Conservation (phyloP, 2,888 invertebrate species). For the Steromphala cineraria region DNA sequence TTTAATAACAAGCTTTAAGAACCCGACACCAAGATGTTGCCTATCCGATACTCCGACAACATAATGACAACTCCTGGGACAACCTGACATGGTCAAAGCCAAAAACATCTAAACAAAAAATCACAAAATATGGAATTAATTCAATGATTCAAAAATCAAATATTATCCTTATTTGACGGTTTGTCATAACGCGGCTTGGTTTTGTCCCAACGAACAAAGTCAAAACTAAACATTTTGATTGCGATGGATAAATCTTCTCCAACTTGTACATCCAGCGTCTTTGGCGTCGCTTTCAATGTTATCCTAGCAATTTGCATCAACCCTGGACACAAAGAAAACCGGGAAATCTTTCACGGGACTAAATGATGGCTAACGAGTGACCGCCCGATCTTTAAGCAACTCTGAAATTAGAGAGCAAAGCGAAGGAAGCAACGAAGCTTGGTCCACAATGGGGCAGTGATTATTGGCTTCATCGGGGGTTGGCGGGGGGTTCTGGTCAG, state of each 20-base stretch:
- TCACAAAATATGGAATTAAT: constrained; percentile 12
- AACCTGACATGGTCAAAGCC: background rate
- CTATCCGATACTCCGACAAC: constrained; percentile 9
- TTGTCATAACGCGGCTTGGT: background rate
- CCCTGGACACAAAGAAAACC: background rate
- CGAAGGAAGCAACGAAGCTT: background rate
- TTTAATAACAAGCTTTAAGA: background rate
- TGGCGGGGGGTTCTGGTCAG: background rate
- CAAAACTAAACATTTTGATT: constrained; percentile 14
- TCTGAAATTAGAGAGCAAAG: background rate
- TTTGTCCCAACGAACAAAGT: background rate
- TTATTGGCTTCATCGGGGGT: background rate
- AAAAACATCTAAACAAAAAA: background rate
- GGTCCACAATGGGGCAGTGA: background rate
- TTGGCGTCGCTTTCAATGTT: background rate
- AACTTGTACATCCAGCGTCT: background rate
- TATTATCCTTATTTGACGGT: background rate
- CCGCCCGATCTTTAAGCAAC: background rate
- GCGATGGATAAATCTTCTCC: background rate
- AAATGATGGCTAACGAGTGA: constrained; percentile 3
- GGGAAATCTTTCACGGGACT: background rate
- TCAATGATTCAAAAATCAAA: background rate
- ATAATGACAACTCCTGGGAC: background rate
- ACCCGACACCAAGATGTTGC: background rate
- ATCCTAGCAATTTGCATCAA: constrained; percentile 8